Evolutionary conservation across 2,797 vertebrate genomes (phyloP), one percentile per base, ranked within the genome.

Genomic region (Oophaga sylvatica): DNA sequence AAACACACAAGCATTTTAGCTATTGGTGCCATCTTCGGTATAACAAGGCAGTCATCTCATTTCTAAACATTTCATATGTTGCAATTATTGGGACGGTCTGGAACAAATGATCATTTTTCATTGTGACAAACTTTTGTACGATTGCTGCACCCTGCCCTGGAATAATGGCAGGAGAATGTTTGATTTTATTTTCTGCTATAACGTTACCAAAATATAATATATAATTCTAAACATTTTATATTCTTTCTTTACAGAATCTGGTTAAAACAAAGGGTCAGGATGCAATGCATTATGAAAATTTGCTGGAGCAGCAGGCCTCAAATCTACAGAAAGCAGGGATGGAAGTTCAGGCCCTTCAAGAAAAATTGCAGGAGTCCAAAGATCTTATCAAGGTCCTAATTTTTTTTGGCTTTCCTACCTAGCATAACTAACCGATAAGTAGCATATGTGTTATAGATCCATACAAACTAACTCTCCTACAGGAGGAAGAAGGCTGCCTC

Each of bases 341-440:
- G 45, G 94, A 95, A 91, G 92, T 95, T 84, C 87, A 85, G 78
- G 91, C 92, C 1, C 92, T 96, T 63, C 96, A 97, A 92, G 91
- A 93, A 83, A 96, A 96, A 93, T 92, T 96, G 93, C 93, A 94
- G 89, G 93, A 96, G 60, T 95, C 92, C 6, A 96, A 97, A 90
- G 89, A 91, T 90, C 92, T 93, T 91, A 97, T 96, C 93, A 96
- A 97, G 97, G 98, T 98, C 95, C 8, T 76, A 9, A 56, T 2
- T 9, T 7, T 59, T 57, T 19, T 16, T 19, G 26, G 26, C 4
- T 57, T 10, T 16, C 65, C 65, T 9, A 1, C 6, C 17, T 17
- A 35, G 8, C 19, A 41, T 17, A 70, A 31, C 35, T 41, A 41
- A 41, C 2, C 3, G 35, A 41, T 59, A 59, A 59, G 57, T 59